A percentile compares a stretch with the other conserved stretches of the same genome.
phyloP scores from a whole-genome alignment of 92 coral and sea anemone genomes.

The Pocillopora meandrina region DNA sequence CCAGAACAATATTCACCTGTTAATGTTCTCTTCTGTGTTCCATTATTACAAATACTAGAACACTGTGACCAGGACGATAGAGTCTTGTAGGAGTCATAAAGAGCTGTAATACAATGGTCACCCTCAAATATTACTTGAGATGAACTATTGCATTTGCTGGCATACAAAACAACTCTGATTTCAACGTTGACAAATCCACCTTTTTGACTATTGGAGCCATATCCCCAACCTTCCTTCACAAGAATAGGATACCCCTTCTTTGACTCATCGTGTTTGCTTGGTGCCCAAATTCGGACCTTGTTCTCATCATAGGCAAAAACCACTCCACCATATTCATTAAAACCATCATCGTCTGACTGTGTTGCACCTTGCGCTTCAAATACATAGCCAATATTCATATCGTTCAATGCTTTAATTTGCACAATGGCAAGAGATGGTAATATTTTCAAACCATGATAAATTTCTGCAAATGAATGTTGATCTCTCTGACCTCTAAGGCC shows the following conservation, averaged over 20 bases:
- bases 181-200: constrained; percentile 43
- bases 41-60: constrained; percentile 94
- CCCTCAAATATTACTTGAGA: constrained; percentile 55
- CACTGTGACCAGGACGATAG: constrained; percentile 78
- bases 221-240: constrained; percentile 89
- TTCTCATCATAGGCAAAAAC: constrained; percentile 87
- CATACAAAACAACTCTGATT: constrained; percentile 66
- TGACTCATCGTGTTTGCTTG: constrained; percentile 70
- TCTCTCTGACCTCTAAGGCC: constrained; percentile 62
- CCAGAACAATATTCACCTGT: constrained; percentile 45
- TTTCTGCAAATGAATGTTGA: constrained; percentile 58
- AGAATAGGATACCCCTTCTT: constrained; percentile 81
- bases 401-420: constrained; percentile 63
- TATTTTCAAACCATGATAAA: constrained; percentile 46
- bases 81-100: constrained; percentile 67
- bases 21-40: constrained; percentile 48
- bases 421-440: constrained; percentile 78
- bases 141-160: constrained; percentile 62
- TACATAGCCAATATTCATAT: constrained; percentile 65
- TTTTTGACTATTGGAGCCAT: constrained; percentile 47
- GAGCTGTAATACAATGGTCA: constrained; percentile 58
- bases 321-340: constrained; percentile 86
- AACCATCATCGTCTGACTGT: constrained; percentile 77
- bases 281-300: constrained; percentile 88
- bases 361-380: constrained; percentile 92